phyloP scores from a whole-genome alignment of 1,140 invertebrate species.

The Heterodera carotae region DNA sequence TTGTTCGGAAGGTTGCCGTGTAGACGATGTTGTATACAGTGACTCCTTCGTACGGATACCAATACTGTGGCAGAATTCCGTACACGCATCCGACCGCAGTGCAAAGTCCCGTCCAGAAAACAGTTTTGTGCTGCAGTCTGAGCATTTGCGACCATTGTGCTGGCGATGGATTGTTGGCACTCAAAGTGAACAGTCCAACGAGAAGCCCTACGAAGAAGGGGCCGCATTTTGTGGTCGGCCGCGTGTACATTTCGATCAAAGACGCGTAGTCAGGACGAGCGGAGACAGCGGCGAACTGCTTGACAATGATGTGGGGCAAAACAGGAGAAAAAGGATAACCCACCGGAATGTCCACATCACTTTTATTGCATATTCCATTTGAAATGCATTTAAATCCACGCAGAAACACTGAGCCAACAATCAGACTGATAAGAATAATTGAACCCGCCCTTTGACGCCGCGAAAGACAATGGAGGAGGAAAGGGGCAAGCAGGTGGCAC shows the following conservation, averaged over 20 bases:
- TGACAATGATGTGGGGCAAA: constrained; percentile 2
- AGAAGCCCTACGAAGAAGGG: constrained; percentile 62
- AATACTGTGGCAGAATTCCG: constrained; percentile 63
- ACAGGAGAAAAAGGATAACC: neutral
- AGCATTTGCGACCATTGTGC: neutral
- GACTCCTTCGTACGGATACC: constrained; percentile 60
- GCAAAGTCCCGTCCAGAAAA: constrained; percentile 34
- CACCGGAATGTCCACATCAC: constrained; percentile 62
- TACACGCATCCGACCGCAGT: constrained; percentile 50
- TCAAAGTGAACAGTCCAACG: constrained; percentile 45
- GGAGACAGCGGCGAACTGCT: constrained; percentile 50
- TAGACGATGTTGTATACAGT: constrained; percentile 63
- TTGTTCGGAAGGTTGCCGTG: constrained; percentile 60
- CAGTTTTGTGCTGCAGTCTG: neutral
- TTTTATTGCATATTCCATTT: constrained; percentile 62
- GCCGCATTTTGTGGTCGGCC: constrained; percentile 60
- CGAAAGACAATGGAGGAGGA: constrained; percentile 55
- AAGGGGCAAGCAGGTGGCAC: constrained; percentile 58
- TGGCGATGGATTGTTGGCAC: constrained; percentile 19
- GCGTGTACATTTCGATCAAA: constrained; percentile 62
- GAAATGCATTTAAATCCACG: constrained; percentile 54
- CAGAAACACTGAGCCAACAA: constrained; percentile 46
- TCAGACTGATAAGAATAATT: constrained; percentile 25
- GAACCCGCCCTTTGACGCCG: constrained; percentile 38
- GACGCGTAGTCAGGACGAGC: constrained; percentile 42